Conservation (phyloP, 2,113 vertebrate species). For the Bubo scandiacus region DNA sequence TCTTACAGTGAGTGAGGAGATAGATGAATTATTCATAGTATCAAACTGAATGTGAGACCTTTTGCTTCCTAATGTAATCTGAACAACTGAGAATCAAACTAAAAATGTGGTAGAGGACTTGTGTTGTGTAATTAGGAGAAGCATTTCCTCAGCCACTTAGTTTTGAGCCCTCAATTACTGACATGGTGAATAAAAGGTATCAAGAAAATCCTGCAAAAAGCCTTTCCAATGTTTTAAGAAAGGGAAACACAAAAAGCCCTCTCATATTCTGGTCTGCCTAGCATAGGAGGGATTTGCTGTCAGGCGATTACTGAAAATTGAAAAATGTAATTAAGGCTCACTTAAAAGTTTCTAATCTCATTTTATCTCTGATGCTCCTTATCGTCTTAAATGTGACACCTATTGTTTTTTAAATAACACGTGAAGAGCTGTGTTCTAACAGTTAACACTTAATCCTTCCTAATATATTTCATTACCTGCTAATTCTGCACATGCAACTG, state of each 20-base stretch:
- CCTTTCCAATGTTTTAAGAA: neutral
- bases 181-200: neutral
- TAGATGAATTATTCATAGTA: neutral
- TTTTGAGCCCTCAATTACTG: neutral
- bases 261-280: neutral
- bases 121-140: neutral
- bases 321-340: constrained; percentile 46
- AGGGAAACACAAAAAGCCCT: neutral
- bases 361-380: constrained; percentile 4
- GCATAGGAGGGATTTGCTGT: constrained; percentile 12
- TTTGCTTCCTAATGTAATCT: neutral
- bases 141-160: neutral
- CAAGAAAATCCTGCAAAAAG: constrained; percentile 24
- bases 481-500: neutral
- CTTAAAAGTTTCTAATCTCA: constrained; percentile 44
- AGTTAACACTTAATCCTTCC: neutral
- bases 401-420: neutral
- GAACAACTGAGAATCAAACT: constrained; percentile 1
- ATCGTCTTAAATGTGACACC: neutral
- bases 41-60: neutral
- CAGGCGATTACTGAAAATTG: constrained; percentile 13
- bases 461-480: neutral
- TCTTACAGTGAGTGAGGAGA: neutral
- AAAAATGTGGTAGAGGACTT: neutral
- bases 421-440: neutral